Base-by-base conservation (phyloP, 2,888 invertebrate genomes). In the Candidula unifasciata region DNA sequence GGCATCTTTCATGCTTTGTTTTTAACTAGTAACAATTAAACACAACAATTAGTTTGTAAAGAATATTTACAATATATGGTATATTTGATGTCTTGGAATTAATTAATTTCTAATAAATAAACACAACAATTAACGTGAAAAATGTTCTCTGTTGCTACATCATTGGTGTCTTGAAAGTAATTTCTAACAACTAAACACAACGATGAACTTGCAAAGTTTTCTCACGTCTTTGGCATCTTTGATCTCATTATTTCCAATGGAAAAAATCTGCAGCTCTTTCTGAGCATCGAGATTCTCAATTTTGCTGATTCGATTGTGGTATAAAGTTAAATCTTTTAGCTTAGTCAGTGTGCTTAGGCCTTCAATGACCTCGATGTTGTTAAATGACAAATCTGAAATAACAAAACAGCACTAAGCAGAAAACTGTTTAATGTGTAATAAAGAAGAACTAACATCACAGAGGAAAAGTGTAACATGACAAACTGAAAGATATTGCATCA, bases 191-290 rank as follows among this genome's bases (percentile, higher is more conserved):
- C 5, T 60, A 13, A 60, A 60, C n/a, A 24, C 60, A 24, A 24
- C 21, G 18, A 60, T 60, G 60, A 60, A 60, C 60, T 60, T 60
- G 24, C 37, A 64, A 60, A 78, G 21, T 64, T 0, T 80, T 69
- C 94, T 92, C 94, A 97, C 97, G 94, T 97, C 96, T 89, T 96
- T 95, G 89, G 95, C 95, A 89, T 96, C 95, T 83, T 95, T 94
- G 86, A 98, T 96, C 78, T 95, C 93, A 94, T 98, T 98, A 91
- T 96, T 96, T n/a, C 97, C 97, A 91, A 98, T 95, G 90, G 97
- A 97, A 82, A 98, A 96, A 80, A 98, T 96, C 0, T 96, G 95
- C 54, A 98, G 94, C 82, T 96, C 95, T 71, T 95, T 95, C 76
- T 97, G 94, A 6, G 93, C 92, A 33, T 97, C 96, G 94, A 98